phyloP scores from a whole-genome alignment of 2,113 vertebrate genomes.

The Nymphicus hollandicus region DNA sequence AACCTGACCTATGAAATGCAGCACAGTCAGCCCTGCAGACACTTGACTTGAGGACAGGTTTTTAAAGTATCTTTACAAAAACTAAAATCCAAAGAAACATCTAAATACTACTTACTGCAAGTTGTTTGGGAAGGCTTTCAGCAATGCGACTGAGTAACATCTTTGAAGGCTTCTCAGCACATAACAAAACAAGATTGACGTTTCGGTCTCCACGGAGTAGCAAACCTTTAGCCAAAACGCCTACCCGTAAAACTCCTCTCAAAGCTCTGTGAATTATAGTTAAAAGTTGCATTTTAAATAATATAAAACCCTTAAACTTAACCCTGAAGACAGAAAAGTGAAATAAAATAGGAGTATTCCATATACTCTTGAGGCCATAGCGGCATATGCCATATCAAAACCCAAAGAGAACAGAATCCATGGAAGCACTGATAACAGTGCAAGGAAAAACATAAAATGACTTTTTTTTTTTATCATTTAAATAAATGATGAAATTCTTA shows the following conservation, averaged over 20 bases:
- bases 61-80: not conserved
- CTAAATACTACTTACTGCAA: constrained; percentile 81
- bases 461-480: not conserved
- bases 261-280: constrained; percentile 78
- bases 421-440: not conserved
- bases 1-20: not conserved
- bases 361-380: not conserved
- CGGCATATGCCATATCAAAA: not conserved
- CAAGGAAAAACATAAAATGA: not conserved
- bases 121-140: constrained; percentile 93
- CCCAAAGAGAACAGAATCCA: not conserved
- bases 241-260: constrained; percentile 95
- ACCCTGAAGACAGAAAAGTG: not conserved
- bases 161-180: constrained; percentile 91
- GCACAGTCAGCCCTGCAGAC: not conserved
- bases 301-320: not conserved
- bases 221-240: constrained; percentile 94
- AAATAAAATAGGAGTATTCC: not conserved
- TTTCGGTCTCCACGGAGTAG: constrained; percentile 93
- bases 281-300: constrained; percentile 29
- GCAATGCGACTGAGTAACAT: constrained; percentile 84
- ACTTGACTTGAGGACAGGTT: not conserved
- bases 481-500: not conserved
- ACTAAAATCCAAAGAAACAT: constrained; percentile 9
- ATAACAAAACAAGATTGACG: constrained; percentile 92